Base-by-base conservation (phyloP, 2,888 invertebrate species). In the Horisme vitalbata region DNA sequence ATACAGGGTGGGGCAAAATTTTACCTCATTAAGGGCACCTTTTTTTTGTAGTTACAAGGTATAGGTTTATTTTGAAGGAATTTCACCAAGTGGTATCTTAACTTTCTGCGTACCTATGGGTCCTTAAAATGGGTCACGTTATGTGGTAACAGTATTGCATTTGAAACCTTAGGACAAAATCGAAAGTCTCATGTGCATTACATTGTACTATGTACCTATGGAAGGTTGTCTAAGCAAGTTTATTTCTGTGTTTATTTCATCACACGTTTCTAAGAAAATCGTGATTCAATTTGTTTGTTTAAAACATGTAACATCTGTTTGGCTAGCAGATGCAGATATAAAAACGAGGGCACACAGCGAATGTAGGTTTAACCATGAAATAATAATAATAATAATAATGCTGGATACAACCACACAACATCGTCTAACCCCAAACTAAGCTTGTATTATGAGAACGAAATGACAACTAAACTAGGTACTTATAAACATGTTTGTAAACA, bases 191-290 rank as follows among this genome's bases (percentile, higher is more conserved):
- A 41, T 21, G 14, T 18, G n/a, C 12, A 34, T 39, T 26, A 11
- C 32, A 24, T 12, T 38, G 13, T 14, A 38, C 10, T 26, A 4
- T 26, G 26, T 11, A 26, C n/a, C n/a, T n/a, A n/a, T n/a, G n/a
- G n/a, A n/a, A n/a, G n/a, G n/a, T n/a, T n/a, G 26, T 26, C 23
- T 23, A 8, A 23, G 2, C 23, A n/a, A 23, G n/a, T 23, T 11
- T 7, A 26, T 26, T 26, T 10, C 10, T 37, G 18, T 23, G 36
- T 38, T 35, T 20, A 37, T 37, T 37, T 41, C 33, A 32, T 10
- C 33, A 34, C 2, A 28, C 20, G 32, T 32, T 47, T 38, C 47
- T 43, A 9, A 21, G 47, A 28, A 43, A 38, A 23, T 21, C 33
- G 28, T 43, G 38, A 43, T 31, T 34, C 33, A 33, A 41, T 21